Percentiles rank a stretch among this genome's conserved stretches.
These are phyloP conservation scores for Centropyge bicolor DNA, from an alignment of 2,797 vertebrate species.

Conservation along the genomic window DNA sequence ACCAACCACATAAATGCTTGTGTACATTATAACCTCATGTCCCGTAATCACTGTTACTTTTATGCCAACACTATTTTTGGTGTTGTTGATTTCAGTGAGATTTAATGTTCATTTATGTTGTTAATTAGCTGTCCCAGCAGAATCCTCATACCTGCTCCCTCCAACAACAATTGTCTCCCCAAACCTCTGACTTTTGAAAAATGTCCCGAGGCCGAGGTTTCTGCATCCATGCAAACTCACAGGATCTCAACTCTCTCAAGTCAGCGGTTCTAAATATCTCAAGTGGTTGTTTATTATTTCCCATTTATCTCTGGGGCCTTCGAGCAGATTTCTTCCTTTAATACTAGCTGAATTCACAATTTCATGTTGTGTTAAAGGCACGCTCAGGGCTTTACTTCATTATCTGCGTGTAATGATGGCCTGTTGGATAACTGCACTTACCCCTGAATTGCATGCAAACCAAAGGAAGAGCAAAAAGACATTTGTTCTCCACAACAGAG, in stretches of 20 bases:
- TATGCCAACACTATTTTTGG: not conserved
- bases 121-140: not conserved
- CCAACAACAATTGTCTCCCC: no score
- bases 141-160: no score
- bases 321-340: conserved; percentile 7
- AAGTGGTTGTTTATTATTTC: conserved; percentile 20
- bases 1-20: not conserved
- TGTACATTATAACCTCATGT: not conserved
- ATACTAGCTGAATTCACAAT: conserved; percentile 7
- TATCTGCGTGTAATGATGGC: conserved; percentile 14
- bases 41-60: not conserved
- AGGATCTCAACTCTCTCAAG: not conserved
- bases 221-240: not conserved
- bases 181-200: no score
- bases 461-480: conserved; percentile 17
- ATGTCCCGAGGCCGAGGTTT: conserved; percentile 8
- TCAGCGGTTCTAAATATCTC: not conserved
- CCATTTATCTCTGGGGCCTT: not conserved
- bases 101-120: not conserved
- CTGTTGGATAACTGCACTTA: conserved; percentile 4
- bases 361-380: conserved; percentile 19
- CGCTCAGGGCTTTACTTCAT: not conserved
- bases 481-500: conserved; percentile 24
- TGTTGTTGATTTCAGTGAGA: not conserved
- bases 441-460: conserved; percentile 12